Evolutionary conservation across 2,113 vertebrate species (phyloP).

Genomic region (Tenebrosternarchus preto): DNA sequence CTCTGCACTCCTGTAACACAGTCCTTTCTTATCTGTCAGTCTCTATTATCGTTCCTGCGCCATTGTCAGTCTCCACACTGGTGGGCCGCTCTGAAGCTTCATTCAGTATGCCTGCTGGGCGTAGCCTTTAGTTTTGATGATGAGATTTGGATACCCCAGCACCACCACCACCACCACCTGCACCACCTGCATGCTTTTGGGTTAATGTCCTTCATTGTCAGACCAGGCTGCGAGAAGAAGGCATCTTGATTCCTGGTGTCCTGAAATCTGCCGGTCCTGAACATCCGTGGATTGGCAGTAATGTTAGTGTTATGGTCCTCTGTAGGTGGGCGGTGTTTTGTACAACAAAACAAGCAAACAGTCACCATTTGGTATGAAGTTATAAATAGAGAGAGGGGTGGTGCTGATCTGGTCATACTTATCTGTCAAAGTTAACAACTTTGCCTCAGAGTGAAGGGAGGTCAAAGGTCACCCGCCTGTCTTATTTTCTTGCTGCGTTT

Average conservation of each 20-base stretch:
- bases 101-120: neutral
- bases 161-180: neutral
- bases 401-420: constrained; percentile 10
- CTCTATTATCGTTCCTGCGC: neutral
- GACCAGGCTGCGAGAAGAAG: neutral
- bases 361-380: neutral
- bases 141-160: neutral
- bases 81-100: neutral
- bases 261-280: neutral
- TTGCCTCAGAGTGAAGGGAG: neutral
- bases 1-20: neutral
- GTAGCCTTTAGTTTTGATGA: neutral
- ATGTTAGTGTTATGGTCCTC: neutral
- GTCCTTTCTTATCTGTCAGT: neutral
- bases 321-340: neutral
- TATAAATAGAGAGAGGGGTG: neutral
- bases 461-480: neutral
- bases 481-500: neutral
- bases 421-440: constrained; percentile 15
- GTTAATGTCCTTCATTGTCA: constrained; percentile 17
- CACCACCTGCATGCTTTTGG: neutral
- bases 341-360: neutral
- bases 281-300: neutral
- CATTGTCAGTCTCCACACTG: neutral
- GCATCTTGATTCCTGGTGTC: constrained; percentile 17